Evolutionary conservation across 2,888 invertebrate genomes (phyloP), one percentile per base, ranked within the genome.

Genomic region (Buathra laborator): DNA sequence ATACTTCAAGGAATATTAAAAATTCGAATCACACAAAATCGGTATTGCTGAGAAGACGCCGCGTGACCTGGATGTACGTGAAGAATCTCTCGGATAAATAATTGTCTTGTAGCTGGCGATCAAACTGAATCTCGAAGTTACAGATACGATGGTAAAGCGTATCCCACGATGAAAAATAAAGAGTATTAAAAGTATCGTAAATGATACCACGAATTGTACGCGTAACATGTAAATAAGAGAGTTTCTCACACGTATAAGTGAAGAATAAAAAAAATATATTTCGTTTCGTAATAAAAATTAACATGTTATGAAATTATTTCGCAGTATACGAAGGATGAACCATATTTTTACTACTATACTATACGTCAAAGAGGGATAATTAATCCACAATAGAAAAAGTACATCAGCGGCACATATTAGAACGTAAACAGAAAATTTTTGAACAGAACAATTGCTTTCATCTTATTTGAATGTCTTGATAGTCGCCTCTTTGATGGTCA

Each of bases 181-280:
- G 44, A 51, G 78, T 37, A 37, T 59, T 70, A 37, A 16, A 70
- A 24, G 3, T 56, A 56, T 56, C 19, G 16, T 24, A 56, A 19
- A 56, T 10, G 44, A 74, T n/a, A 59, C 44, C 2, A 16, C 3
- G 32, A 64, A 51, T 46, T 46, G 74, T 62, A 53, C 29, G 56
- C 48, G 62, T 59, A 16, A 76, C 68, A 68, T 77, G 77, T 77
- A 66, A 80, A 74, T 80, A 67, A 81, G 53, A 29, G 43, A 72
- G 51, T 72, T 75, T 79, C 74, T 70, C 64, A 68, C 44, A 46
- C 48, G 19, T 80, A 76, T 67, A 19, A 67, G 67, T 48, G 66
- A 10, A 56, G 56, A 77, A 82, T 59, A 67, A 80, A 56, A 56
- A 48, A 80, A 76, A 78, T 83, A 74, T 83, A 83, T 78, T 80